These are phyloP conservation scores for Xenopus petersii DNA, from an alignment of 2,797 vertebrate genomes.

Conservation along the genomic window DNA sequence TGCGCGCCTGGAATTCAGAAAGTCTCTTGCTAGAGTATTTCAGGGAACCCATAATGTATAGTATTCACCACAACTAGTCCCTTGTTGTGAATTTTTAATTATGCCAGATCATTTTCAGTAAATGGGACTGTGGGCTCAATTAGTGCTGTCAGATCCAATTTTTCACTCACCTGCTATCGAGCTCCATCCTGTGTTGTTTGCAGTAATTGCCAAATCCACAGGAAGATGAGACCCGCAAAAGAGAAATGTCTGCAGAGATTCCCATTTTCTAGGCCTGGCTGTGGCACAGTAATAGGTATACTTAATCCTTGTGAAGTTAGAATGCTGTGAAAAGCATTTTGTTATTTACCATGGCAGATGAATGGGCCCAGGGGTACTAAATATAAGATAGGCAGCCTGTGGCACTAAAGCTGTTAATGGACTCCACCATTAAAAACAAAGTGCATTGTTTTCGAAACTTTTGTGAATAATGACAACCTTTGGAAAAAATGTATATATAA, in stretches of 20 bases:
- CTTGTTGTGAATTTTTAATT: constrained; percentile 73
- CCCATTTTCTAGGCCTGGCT: constrained; percentile 30
- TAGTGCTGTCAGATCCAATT: constrained; percentile 68
- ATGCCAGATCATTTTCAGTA: constrained; percentile 67
- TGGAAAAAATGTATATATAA: too few relatives aligned
- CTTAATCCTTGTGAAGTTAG: constrained; percentile 24
- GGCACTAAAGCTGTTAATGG: too few relatives aligned
- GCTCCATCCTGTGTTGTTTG: constrained; percentile 56
- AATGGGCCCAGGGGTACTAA: too few relatives aligned
- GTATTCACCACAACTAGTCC: constrained; percentile 60
- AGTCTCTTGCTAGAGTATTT: constrained; percentile 55
- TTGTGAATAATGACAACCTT: too few relatives aligned
- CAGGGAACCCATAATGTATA: constrained; percentile 58
- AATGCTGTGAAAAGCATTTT: background rate
- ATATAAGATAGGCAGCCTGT: too few relatives aligned
- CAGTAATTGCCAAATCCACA: constrained; percentile 62
- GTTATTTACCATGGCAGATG: constrained; percentile 2
- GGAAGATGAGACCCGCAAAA: constrained; percentile 52
- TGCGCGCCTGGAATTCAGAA: constrained; percentile 54
- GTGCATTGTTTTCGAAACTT: too few relatives aligned
- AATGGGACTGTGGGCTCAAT: constrained; percentile 69
- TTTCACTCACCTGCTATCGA: constrained; percentile 61
- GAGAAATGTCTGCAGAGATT: constrained; percentile 43
- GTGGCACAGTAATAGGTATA: background rate
- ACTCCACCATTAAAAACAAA: too few relatives aligned